Evolutionary conservation across 2,113 vertebrate genomes (phyloP).

Genomic region (Malurus alboscapulatus): DNA sequence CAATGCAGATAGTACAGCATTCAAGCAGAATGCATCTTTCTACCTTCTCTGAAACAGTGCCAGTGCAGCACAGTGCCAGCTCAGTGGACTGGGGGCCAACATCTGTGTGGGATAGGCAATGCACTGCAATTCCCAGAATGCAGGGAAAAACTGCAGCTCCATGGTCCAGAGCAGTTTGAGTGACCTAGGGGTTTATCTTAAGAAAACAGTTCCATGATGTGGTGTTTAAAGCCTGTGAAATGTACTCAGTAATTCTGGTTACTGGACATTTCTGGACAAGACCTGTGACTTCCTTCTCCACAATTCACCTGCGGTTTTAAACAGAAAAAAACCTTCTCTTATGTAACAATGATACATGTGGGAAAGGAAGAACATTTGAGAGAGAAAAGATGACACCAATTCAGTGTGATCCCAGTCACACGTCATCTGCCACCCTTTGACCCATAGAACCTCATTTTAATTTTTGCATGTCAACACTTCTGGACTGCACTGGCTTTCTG

Average conservation of each 20-base stretch:
- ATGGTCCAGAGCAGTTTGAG: neutral
- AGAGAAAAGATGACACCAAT: neutral
- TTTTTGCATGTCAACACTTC: neutral
- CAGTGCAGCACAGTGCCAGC: neutral
- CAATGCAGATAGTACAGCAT: neutral
- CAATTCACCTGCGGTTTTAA: neutral
- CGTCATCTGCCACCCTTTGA: neutral
- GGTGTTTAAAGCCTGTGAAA: neutral
- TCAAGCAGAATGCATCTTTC: neutral
- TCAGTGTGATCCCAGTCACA: neutral
- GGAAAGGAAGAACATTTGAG: neutral
- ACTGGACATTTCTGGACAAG: neutral
- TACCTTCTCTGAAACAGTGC: neutral
- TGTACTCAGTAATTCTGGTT: neutral
- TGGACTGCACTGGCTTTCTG: neutral
- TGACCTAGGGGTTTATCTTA: neutral
- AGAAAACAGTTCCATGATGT: neutral
- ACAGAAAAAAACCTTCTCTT: neutral
- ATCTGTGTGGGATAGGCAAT: neutral
- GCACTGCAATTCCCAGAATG: neutral
- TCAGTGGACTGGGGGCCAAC: neutral
- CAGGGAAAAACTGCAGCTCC: neutral
- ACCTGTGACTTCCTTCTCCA: neutral
- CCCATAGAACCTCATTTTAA: neutral
- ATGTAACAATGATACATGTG: neutral